These are phyloP conservation scores for Oreochromis grahami DNA, from an alignment of 2,797 vertebrate species.

Conservation along the genomic window DNA sequence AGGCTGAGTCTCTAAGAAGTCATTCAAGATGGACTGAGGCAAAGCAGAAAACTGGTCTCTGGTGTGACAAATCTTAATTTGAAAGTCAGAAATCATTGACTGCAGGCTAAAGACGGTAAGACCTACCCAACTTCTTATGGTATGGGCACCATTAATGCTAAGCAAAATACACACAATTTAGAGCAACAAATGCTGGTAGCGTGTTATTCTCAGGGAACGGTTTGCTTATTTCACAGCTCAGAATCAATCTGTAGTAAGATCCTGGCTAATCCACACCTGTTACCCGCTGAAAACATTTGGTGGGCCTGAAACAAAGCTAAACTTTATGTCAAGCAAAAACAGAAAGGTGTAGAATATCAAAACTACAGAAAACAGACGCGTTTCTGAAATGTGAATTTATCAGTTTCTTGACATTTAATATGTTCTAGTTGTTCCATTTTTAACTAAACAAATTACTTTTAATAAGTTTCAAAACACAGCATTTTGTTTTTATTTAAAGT, in stretches of 20 bases:
- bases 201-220: neutral
- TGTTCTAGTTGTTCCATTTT: neutral
- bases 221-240: neutral
- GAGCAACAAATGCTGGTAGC: neutral
- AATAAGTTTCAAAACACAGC: neutral
- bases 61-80: neutral
- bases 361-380: neutral
- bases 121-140: neutral
- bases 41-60: slow-evolving; percentile 10
- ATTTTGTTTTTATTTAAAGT: neutral
- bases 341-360: neutral
- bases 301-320: neutral
- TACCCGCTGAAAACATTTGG: neutral
- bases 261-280: neutral
- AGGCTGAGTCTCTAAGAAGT: neutral
- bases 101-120: neutral
- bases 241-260: neutral
- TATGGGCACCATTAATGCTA: neutral
- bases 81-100: neutral
- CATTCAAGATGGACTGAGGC: neutral
- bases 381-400: neutral
- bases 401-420: neutral
- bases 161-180: neutral
- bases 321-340: neutral
- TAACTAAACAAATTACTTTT: neutral